phyloP scores from a whole-genome alignment of 2,113 vertebrate species.

The Camelus dromedarius region DNA sequence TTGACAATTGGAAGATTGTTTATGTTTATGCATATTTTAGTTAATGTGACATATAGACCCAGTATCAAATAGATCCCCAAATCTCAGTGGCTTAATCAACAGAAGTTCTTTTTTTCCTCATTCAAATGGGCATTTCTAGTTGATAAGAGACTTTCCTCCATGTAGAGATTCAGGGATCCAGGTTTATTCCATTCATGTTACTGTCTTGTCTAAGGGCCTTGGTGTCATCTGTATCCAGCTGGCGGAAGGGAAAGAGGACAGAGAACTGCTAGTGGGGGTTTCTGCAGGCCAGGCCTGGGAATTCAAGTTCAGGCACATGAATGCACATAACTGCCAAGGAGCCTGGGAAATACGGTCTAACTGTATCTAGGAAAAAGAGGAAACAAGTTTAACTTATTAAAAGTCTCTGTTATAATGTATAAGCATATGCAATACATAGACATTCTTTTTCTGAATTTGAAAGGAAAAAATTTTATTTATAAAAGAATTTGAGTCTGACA shows the following conservation, averaged over 20 bases:
- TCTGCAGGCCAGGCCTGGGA: neutral
- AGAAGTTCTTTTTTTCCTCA: neutral
- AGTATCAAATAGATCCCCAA: neutral
- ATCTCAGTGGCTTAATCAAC: neutral
- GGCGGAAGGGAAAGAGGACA: neutral
- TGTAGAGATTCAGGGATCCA: neutral
- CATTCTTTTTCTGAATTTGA: neutral
- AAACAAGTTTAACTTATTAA: neutral
- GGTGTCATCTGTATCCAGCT: neutral
- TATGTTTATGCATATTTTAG: neutral
- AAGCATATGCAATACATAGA: constrained; percentile 1
- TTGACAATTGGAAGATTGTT: neutral
- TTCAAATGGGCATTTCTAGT: neutral
- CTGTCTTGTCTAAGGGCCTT: neutral
- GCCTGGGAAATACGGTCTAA: neutral
- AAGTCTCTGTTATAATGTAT: neutral
- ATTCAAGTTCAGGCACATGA: neutral
- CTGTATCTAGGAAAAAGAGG: neutral
- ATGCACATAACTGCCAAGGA: neutral
- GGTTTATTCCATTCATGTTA: neutral
- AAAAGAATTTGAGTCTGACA: constrained; percentile 11
- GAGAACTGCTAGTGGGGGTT: neutral
- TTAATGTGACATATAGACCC: neutral
- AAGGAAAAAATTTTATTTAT: constrained; percentile 28
- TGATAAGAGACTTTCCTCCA: neutral